These are phyloP conservation scores for Champsocephalus esox DNA, from an alignment of 2,797 vertebrate genomes.

Conservation along the genomic window DNA sequence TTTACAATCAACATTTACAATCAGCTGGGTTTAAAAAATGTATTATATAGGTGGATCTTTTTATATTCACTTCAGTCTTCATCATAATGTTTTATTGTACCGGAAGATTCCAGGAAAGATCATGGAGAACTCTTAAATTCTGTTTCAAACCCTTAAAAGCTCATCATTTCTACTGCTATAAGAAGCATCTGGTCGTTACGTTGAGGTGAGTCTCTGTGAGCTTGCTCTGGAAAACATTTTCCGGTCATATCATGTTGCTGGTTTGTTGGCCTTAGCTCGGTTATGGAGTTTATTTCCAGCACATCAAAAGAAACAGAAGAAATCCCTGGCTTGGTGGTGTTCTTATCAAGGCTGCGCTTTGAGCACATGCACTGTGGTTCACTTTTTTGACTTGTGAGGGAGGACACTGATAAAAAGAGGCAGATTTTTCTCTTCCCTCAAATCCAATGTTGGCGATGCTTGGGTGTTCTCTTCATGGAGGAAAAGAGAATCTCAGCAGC, in stretches of 20 bases:
- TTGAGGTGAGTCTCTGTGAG: constrained; percentile 34
- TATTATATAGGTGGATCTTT: constrained; percentile 16
- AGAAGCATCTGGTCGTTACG: constrained; percentile 35
- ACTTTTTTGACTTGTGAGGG: constrained; percentile 56
- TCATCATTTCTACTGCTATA: constrained; percentile 34
- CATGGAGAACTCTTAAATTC: constrained; percentile 20
- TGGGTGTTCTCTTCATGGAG: constrained; percentile 22
- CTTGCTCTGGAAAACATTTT: constrained; percentile 24
- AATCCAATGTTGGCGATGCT: constrained; percentile 51
- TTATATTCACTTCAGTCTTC: constrained; percentile 3
- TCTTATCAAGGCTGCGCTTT: constrained; percentile 60
- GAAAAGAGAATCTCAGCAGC: constrained; percentile 12
- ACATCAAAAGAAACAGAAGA: constrained; percentile 51
- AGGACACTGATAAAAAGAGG: constrained; percentile 65
- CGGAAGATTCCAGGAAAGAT: constrained; percentile 9
- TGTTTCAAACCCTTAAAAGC: constrained; percentile 31
- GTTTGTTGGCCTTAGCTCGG: constrained; percentile 32
- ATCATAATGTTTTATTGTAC: neutral
- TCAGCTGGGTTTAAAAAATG: neutral
- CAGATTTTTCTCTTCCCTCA: constrained; percentile 36
- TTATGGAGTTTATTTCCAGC: constrained; percentile 48
- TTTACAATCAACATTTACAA: neutral
- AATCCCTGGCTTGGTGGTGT: constrained; percentile 50
- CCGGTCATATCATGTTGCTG: constrained; percentile 18
- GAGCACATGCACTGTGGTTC: constrained; percentile 29